Evolutionary conservation across 2,113 vertebrate species (phyloP).

Genomic region (Steatornis caripensis): DNA sequence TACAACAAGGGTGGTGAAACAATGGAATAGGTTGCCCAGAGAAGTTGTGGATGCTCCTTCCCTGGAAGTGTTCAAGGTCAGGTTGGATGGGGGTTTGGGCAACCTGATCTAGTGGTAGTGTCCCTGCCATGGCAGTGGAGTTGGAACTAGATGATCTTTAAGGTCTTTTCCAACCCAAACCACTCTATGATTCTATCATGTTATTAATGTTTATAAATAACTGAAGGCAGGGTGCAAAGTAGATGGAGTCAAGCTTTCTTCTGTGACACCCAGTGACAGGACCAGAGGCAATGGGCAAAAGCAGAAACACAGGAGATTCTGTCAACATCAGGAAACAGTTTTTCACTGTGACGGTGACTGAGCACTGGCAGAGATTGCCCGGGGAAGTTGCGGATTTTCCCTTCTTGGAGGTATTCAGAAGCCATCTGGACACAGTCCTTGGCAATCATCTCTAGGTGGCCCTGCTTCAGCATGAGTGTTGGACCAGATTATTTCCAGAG

Average conservation of each 20-base stretch:
- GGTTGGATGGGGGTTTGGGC: too few relatives aligned
- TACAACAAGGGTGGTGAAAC: too few relatives aligned
- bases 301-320: neutral
- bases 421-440: neutral
- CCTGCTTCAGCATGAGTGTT: neutral
- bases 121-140: too few relatives aligned
- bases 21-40: too few relatives aligned
- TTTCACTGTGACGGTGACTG: neutral
- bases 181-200: too few relatives aligned
- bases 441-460: neutral
- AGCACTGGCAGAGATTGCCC: neutral
- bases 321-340: neutral
- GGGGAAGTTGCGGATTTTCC: neutral
- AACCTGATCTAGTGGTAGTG: too few relatives aligned
- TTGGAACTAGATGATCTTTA: too few relatives aligned
- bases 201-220: neutral
- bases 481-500: neutral
- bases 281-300: neutral
- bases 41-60: too few relatives aligned
- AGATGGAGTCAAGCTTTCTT: neutral
- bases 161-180: too few relatives aligned
- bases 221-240: neutral
- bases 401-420: neutral
- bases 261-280: neutral
- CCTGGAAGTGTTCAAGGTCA: too few relatives aligned